Conservation (phyloP, 2,113 vertebrate species). For the Xiphophorus couchianus region DNA sequence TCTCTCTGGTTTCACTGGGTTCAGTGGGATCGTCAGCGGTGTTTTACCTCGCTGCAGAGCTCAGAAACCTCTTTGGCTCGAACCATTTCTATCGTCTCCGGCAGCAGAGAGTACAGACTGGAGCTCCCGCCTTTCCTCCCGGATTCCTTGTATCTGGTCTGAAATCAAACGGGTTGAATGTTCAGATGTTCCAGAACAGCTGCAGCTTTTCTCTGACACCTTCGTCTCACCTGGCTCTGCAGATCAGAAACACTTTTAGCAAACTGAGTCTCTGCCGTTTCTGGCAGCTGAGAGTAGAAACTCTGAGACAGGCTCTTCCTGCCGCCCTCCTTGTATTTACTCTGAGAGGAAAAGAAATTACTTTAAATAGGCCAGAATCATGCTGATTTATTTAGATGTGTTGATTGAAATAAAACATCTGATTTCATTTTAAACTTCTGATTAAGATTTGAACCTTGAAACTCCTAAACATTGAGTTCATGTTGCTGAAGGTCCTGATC, state of each 20-base stretch:
- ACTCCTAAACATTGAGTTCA: neutral
- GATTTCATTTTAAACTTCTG: neutral
- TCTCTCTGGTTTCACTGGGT: too few relatives aligned
- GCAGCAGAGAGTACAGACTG: conserved; percentile 87
- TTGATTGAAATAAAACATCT: neutral
- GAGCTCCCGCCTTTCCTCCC: conserved; percentile 79
- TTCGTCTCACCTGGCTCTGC: conserved; percentile 87
- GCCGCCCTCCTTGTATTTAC: conserved; percentile 86
- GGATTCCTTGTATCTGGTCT: conserved; percentile 83
- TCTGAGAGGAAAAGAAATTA: conserved; percentile 64
- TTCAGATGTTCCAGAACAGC: neutral
- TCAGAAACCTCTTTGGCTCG: conserved; percentile 82
- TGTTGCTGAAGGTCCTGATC: too few relatives aligned
- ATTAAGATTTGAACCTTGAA: neutral
- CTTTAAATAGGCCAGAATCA: neutral
- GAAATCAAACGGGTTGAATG: neutral
- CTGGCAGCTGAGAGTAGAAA: conserved; percentile 89
- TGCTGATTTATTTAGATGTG: neutral
- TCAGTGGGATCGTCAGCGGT: too few relatives aligned
- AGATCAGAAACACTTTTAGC: conserved; percentile 84
- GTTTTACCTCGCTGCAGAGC: conserved; percentile 67
- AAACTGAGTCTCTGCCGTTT: conserved; percentile 88
- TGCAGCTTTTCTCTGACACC: neutral
- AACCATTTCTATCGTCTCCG: conserved; percentile 88
- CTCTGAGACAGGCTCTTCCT: conserved; percentile 83